Conservation (phyloP, 2,797 vertebrate species). For the Valencia hispanica region DNA sequence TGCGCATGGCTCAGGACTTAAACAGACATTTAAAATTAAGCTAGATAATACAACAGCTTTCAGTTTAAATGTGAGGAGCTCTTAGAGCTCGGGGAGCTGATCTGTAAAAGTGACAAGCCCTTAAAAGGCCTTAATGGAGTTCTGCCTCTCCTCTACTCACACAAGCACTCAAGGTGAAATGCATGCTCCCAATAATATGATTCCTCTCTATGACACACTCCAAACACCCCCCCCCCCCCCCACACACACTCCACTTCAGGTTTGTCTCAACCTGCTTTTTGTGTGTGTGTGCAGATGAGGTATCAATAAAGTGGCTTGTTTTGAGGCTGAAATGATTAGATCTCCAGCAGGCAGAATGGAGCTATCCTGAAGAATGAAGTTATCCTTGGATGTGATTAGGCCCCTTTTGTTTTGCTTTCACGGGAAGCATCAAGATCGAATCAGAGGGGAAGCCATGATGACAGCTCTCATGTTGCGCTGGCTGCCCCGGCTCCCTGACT, state of each 20-base stretch:
- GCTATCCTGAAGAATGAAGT: constrained; percentile 74
- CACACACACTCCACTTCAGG: no score
- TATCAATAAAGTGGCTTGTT: constrained; percentile 77
- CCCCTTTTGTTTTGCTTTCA: constrained; percentile 75
- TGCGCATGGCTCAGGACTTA: constrained; percentile 71
- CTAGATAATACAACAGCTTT: constrained; percentile 83
- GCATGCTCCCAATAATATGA: constrained; percentile 75
- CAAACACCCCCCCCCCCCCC: constrained; percentile 54
- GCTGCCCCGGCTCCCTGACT: constrained; percentile 67
- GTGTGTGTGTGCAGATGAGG: constrained; percentile 64
- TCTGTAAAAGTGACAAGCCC: constrained; percentile 84
- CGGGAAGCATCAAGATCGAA: constrained; percentile 69
- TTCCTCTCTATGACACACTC: constrained; percentile 71
- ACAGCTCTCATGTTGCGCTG: constrained; percentile 67
- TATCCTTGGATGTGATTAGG: constrained; percentile 74
- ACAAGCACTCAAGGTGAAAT: constrained; percentile 79
- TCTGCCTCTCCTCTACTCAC: constrained; percentile 71
- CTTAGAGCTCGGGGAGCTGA: constrained; percentile 77
- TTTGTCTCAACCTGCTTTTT: constrained; percentile 56
- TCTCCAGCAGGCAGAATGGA: constrained; percentile 71
- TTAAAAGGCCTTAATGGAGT: constrained; percentile 85
- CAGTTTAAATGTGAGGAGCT: constrained; percentile 78
- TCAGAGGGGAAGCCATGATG: constrained; percentile 66
- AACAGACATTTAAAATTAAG: constrained; percentile 87
- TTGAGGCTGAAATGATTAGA: constrained; percentile 72